A percentile compares a stretch with the other conserved stretches of the same genome.
Conservation (phyloP, 2,888 invertebrate genomes). For the Agrilus cyanescens region DNA sequence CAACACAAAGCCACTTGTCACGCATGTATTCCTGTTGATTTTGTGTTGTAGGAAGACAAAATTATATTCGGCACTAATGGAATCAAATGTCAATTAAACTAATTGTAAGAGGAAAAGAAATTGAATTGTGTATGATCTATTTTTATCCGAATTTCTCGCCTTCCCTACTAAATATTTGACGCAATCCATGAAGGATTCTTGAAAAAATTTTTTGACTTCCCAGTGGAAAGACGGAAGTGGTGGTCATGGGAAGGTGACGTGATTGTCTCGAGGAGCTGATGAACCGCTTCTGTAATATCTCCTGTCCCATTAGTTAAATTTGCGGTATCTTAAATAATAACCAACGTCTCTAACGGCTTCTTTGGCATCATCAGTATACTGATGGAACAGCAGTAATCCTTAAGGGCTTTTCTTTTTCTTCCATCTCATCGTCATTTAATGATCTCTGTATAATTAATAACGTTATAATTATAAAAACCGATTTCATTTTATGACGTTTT, state of each 20-base stretch:
- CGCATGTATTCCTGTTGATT: too few species aligned
- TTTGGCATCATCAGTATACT: constrained; percentile 18
- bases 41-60: too few species aligned
- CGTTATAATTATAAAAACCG: too few species aligned
- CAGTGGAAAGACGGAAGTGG: constrained; percentile 46
- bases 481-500: too few species aligned
- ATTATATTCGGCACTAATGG: too few species aligned
- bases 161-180: constrained; percentile 41
- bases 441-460: too few species aligned
- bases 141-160: constrained; percentile 14
- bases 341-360: constrained; percentile 45
- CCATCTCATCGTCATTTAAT: too few species aligned
- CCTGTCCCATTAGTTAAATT: constrained; percentile 53
- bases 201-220: constrained; percentile 47
- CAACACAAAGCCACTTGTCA: too few species aligned
- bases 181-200: constrained; percentile 41
- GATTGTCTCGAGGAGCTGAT: constrained; percentile 27
- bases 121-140: too few species aligned
- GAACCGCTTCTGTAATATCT: constrained; percentile 27
- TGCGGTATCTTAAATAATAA: constrained; percentile 48
- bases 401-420: too few species aligned
- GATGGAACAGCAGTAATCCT: too few species aligned
- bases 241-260: constrained; percentile 42
- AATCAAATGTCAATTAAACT: background rate
- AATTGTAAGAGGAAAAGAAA: background rate